Evolutionary conservation across 2,113 vertebrate species (phyloP).

Genomic region (Cavia porcellus): DNA sequence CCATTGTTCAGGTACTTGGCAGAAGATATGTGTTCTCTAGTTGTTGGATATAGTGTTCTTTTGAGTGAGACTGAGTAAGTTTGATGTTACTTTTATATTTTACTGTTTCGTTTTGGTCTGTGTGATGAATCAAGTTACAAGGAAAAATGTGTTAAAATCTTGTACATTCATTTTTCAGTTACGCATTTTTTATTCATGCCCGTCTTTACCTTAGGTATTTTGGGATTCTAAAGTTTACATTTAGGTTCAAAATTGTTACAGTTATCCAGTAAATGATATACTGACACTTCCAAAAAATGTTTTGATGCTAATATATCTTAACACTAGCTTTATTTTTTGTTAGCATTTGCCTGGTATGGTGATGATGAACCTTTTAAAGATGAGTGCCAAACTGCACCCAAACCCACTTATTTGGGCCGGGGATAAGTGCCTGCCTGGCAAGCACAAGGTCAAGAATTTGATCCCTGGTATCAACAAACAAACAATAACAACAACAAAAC

Average conservation of each 20-base stretch:
- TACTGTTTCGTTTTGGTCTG: neutral
- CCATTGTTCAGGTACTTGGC: neutral
- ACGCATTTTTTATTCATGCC: neutral
- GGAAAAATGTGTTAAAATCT: constrained; percentile 11
- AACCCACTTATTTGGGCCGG: neutral
- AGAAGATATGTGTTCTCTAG: neutral
- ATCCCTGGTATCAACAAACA: too few relatives aligned
- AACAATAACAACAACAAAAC: too few relatives aligned
- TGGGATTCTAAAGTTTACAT: neutral
- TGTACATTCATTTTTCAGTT: constrained; percentile 13
- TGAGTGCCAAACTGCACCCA: neutral
- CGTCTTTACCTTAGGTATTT: constrained; percentile 23
- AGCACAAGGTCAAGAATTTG: too few relatives aligned
- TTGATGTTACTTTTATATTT: constrained; percentile 36
- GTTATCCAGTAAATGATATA: neutral
- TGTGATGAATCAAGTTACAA: neutral
- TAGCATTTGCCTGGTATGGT: neutral
- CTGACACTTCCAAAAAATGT: neutral
- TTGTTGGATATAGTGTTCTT: neutral
- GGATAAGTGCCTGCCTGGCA: too few relatives aligned
- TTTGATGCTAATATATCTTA: constrained; percentile 34
- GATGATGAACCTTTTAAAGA: neutral
- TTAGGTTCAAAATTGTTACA: neutral
- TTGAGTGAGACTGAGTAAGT: constrained; percentile 25
- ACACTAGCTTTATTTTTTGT: constrained; percentile 25